Conservation (phyloP, 2,797 vertebrate genomes). For the Arremon brunneinucha region DNA sequence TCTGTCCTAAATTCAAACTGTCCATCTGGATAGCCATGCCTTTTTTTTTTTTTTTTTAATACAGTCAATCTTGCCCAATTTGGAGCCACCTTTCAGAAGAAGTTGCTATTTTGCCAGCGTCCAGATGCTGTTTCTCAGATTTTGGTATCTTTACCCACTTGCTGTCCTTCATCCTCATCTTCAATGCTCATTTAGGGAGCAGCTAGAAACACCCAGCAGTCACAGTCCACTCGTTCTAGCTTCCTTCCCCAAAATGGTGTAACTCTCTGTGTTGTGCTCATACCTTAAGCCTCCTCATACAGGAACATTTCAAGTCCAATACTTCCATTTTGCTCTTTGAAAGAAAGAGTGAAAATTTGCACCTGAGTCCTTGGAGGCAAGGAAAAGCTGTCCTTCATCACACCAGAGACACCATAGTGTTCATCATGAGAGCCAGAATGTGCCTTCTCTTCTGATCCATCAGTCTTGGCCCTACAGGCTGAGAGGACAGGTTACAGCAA, state of each 20-base stretch:
- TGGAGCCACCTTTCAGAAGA: neutral
- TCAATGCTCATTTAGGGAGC: neutral
- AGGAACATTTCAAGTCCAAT: neutral
- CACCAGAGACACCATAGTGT: rapidly evolving
- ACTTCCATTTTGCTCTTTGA: neutral
- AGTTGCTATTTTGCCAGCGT: neutral
- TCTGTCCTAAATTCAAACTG: neutral
- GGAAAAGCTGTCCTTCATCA: neutral
- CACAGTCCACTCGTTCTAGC: neutral
- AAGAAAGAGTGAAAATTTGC: neutral
- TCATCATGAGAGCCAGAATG: neutral
- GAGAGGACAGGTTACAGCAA: neutral
- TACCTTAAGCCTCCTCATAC: neutral
- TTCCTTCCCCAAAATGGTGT: neutral
- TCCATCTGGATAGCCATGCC: neutral
- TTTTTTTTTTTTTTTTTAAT: neutral
- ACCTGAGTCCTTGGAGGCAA: neutral
- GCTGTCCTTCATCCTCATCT: neutral
- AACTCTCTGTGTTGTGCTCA: neutral
- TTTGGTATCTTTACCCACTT: neutral
- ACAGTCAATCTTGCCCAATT: neutral
- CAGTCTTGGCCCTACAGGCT: neutral
- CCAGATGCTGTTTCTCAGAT: neutral
- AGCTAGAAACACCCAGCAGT: neutral
- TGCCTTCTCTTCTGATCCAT: neutral